A percentile compares a stretch with the other conserved stretches of the same genome.
These are phyloP conservation scores for Ricordea florida DNA, from an alignment of 92 coral and sea anemone genomes.

Conservation along the genomic window DNA sequence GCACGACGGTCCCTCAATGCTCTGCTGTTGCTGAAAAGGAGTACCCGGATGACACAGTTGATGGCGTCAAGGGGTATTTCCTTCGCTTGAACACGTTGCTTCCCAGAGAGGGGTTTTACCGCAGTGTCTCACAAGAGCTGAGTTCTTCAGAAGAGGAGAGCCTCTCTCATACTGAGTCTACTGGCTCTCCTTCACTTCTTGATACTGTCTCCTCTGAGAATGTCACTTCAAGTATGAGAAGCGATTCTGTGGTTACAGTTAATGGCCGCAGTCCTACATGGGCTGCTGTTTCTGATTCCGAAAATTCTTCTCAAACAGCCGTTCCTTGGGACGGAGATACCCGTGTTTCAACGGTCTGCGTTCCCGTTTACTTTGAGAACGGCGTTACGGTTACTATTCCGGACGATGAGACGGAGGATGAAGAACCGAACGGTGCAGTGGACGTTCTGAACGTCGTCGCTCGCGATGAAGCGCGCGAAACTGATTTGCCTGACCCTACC, in stretches of 20 bases:
- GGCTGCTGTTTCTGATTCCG: neutral
- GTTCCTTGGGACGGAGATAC: neutral
- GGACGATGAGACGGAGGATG: constrained; percentile 6
- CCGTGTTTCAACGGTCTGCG: constrained; percentile 4
- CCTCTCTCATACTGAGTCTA: neutral
- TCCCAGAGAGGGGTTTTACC: constrained; percentile 21
- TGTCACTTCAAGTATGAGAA: neutral
- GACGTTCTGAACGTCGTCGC: neutral
- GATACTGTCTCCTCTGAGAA: neutral
- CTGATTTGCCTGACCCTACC: neutral
- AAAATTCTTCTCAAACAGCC: neutral
- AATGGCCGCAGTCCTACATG: neutral
- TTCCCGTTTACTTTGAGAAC: constrained; percentile 13
- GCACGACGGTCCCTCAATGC: too few species aligned
- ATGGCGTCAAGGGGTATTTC: neutral
- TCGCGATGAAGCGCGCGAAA: neutral
- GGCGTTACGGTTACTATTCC: neutral
- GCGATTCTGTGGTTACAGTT: neutral
- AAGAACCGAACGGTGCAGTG: neutral
- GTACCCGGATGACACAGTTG: neutral
- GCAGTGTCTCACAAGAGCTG: neutral
- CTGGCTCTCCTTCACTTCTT: constrained; percentile 1
- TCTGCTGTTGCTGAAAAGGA: too few species aligned
- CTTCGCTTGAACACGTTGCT: constrained; percentile 5
- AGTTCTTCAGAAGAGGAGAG: neutral